Base-by-base conservation (phyloP, 2,113 vertebrate species). In the Clarias macrocephalus region DNA sequence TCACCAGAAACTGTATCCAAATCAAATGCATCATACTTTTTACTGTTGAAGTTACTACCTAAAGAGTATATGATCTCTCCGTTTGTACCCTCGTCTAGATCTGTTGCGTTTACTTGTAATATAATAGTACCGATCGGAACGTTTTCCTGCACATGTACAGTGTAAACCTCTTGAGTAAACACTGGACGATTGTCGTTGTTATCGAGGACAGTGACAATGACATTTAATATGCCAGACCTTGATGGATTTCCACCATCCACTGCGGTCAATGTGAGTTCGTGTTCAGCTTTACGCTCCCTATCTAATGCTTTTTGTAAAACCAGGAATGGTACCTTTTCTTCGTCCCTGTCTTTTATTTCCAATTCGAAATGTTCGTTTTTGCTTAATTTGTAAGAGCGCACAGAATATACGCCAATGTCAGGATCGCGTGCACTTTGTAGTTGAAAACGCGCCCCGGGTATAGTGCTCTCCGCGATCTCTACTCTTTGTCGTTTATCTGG, bases 271-370 rank as follows among this genome's bases (percentile, higher is more conserved):
- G 89, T 33, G 1, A 95, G 0, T 28, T 23, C 80, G 10, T 94
- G 94, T 2, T 48, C 86, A 0, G 30, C 1, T 0, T 92, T 73
- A 0, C 87, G 90, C 77, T 95, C 94, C 0, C 94, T 87, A 88
- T 95, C 94, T 1, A 95, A 76, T 57, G 91, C 2, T 23, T 93
- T 95, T 15, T 90, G 91, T n/a, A 95, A 70, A 57, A 94, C 92
- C 72, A 95, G 87, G 0, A 94, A 94, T 0, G 93, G 94, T 12
- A 92, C 5, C 66, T 93, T 94, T 5, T 94, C 87, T 30, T 89
- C 93, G 0, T 94, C 93, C 37, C 88, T 91, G 0, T 93, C 92
- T 76, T 91, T 28, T 18, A 94, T 90, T 60, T 94, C 92, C 0
- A 93, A 48, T 18, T 18, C 91, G 23, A 95, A 95, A 18, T 94